phyloP scores from a whole-genome alignment of 2,888 invertebrate genomes.

The Dicranocentrus wangi region DNA sequence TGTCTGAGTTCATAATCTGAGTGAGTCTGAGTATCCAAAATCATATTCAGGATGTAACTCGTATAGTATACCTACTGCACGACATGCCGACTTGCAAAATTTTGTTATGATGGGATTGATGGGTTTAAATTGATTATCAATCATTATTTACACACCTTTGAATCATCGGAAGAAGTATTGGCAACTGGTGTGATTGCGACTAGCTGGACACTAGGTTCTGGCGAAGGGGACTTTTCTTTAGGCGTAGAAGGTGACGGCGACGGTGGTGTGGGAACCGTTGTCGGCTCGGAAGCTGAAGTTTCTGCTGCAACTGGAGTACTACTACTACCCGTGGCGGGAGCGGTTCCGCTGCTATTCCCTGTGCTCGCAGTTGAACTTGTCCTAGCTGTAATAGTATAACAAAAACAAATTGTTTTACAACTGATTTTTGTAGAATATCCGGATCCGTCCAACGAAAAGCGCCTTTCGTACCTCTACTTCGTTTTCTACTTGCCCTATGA shows the following conservation, averaged over 20 bases:
- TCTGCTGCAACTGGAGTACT: constrained; percentile 36
- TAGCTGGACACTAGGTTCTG: constrained; percentile 65
- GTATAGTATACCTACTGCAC: no score
- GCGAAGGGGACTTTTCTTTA: constrained; percentile 60
- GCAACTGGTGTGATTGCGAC: constrained; percentile 64
- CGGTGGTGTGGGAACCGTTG: constrained; percentile 25
- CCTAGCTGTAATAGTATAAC: constrained; percentile 44
- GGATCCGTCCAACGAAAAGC: not conserved
- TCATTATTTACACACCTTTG: no score
- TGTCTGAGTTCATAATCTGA: no score
- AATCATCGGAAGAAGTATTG: constrained; percentile 67
- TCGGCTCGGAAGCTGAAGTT: constrained; percentile 39
- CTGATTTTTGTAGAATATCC: not conserved
- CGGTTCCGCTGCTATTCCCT: constrained; percentile 40
- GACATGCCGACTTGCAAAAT: no score
- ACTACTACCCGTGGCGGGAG: constrained; percentile 29
- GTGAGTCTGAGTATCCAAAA: no score
- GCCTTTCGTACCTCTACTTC: constrained; percentile 49
- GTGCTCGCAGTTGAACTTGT: constrained; percentile 60
- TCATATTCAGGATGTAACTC: no score
- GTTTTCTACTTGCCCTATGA: constrained; percentile 50
- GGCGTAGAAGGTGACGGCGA: constrained; percentile 58
- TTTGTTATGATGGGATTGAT: no score
- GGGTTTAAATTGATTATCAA: no score
- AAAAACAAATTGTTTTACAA: not conserved